These are phyloP conservation scores for Puntigrus tetrazona DNA, from an alignment of 2,113 vertebrate species.

Conservation along the genomic window DNA sequence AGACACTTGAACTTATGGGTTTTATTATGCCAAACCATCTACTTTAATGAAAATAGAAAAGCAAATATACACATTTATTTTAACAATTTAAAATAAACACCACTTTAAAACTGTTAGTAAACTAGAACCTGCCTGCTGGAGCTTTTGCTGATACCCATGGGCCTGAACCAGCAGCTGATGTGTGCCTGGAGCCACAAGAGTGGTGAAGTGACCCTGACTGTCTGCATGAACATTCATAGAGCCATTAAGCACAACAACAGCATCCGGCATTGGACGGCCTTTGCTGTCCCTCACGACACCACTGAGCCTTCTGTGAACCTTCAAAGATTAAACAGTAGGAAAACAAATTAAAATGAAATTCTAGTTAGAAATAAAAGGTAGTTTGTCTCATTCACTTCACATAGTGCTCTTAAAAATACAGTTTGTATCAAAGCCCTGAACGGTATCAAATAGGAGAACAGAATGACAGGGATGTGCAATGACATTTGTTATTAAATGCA, in stretches of 20 bases:
- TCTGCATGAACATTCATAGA: constrained; percentile 79
- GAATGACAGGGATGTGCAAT: too few species aligned
- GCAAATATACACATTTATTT: background rate
- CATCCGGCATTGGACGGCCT: constrained; percentile 86
- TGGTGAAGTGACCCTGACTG: constrained; percentile 89
- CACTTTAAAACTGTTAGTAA: background rate
- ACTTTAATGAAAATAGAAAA: background rate
- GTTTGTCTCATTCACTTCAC: too few species aligned
- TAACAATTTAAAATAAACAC: background rate
- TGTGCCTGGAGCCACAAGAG: constrained; percentile 86
- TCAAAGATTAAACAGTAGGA: constrained; percentile 26
- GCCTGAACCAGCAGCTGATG: constrained; percentile 86
- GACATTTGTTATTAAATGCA: too few species aligned
- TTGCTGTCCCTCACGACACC: constrained; percentile 87
- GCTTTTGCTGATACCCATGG: constrained; percentile 88
- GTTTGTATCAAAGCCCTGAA: too few species aligned
- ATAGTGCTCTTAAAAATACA: too few species aligned
- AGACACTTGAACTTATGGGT: background rate
- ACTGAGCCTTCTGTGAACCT: constrained; percentile 93
- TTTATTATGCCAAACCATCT: background rate
- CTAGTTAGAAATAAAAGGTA: too few species aligned
- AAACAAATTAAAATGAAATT: constrained; percentile 1
- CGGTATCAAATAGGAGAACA: too few species aligned
- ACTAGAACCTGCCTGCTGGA: constrained; percentile 75
- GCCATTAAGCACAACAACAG: constrained; percentile 84